These are phyloP conservation scores for Pegea sp. DNA, from an alignment of 23 tunicate species.

Conservation along the genomic window DNA sequence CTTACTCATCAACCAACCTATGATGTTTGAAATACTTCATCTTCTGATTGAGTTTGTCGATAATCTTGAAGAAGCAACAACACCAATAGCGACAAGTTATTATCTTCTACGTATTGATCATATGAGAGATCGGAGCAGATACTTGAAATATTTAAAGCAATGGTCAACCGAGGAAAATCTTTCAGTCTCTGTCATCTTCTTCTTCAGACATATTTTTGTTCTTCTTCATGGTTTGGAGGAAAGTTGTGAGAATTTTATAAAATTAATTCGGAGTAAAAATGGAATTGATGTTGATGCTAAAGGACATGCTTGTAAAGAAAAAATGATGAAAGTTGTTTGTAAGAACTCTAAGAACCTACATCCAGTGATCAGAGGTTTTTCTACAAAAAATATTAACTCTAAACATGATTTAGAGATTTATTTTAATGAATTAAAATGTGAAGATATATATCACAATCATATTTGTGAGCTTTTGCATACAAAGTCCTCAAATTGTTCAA, in stretches of 20 bases:
- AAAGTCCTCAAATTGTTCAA: too few species aligned
- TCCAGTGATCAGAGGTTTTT: too few species aligned
- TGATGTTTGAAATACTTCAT: slow-evolving; percentile 6
- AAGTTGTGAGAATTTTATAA: slow-evolving; percentile 9
- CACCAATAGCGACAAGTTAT: too few species aligned
- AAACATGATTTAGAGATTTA: too few species aligned
- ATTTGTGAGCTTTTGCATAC: too few species aligned
- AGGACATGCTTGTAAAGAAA: slow-evolving; percentile 46
- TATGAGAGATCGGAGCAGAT: slow-evolving; percentile 22
- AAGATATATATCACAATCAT: too few species aligned
- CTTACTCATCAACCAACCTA: slow-evolving; percentile 3
- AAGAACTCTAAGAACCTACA: too few species aligned
- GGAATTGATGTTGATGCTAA: slow-evolving; percentile 30
- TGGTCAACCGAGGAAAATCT: slow-evolving; percentile 14
- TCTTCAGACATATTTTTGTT: slow-evolving; percentile 9
- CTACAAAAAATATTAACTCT: too few species aligned
- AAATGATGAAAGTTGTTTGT: slow-evolving; percentile 26
- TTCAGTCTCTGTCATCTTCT: slow-evolving; percentile 11
- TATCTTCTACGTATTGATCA: slow-evolving; percentile 24
- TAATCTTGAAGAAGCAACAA: too few species aligned
- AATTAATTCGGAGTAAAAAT: slow-evolving; percentile 10
- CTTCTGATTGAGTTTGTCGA: slow-evolving; percentile 10
- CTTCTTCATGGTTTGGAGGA: slow-evolving; percentile 4
- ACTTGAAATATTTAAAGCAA: slow-evolving; percentile 3
- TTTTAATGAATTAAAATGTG: too few species aligned